phyloP scores from a whole-genome alignment of 2,888 invertebrate genomes.

The Zelleria hepariella region DNA sequence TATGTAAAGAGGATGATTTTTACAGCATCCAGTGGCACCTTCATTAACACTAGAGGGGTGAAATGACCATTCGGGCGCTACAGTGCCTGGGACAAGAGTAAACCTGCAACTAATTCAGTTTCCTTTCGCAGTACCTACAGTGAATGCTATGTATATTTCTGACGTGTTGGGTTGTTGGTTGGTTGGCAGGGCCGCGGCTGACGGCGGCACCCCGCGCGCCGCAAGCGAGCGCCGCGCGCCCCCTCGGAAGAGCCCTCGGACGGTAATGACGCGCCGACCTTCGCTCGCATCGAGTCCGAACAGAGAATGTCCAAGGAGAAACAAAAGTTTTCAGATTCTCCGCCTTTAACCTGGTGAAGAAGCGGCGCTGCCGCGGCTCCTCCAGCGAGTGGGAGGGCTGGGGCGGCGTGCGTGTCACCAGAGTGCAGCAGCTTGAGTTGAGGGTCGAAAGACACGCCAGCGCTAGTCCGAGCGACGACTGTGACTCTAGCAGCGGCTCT shows the following conservation, averaged over 20 bases:
- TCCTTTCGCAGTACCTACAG: too few relatives aligned
- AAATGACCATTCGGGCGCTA: too few relatives aligned
- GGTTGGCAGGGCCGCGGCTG: conserved; percentile 31
- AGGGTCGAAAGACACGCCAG: not conserved
- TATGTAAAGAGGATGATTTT: too few relatives aligned
- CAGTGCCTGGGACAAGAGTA: too few relatives aligned
- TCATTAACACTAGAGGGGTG: too few relatives aligned
- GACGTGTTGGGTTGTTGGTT: too few relatives aligned
- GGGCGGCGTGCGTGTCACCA: conserved; percentile 25
- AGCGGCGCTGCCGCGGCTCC: conserved; percentile 43
- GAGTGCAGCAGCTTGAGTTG: conserved; percentile 28
- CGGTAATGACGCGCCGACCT: conserved; percentile 49
- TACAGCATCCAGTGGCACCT: too few relatives aligned
- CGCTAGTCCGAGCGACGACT: conserved; percentile 11
- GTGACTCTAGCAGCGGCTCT: conserved; percentile 10
- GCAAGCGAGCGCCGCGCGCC: conserved; percentile 34
- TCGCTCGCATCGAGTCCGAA: conserved; percentile 70
- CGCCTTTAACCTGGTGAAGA: conserved; percentile 81
- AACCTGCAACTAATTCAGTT: too few relatives aligned
- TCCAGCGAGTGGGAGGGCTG: conserved; percentile 56
- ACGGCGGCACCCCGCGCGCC: conserved; percentile 35
- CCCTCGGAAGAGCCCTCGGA: conserved; percentile 62
- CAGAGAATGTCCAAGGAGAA: conserved; percentile 87
- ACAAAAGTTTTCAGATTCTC: conserved; percentile 88
- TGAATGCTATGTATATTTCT: too few relatives aligned